A percentile compares a stretch with the other conserved stretches of the same genome.
These are phyloP conservation scores for Chinchilla lanigera DNA, from an alignment of 2,113 vertebrate genomes.

Conservation along the genomic window DNA sequence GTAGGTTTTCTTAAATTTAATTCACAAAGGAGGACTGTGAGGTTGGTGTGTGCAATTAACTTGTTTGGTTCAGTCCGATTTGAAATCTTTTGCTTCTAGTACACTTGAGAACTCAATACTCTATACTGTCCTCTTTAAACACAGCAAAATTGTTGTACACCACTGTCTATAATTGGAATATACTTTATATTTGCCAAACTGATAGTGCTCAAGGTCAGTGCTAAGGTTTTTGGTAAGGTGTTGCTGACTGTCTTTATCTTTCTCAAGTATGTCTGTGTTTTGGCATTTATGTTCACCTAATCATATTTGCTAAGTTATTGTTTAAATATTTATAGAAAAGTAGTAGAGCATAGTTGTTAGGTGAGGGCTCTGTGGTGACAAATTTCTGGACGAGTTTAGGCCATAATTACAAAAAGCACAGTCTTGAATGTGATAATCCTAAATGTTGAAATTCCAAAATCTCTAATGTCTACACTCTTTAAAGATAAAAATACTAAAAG, in stretches of 20 bases:
- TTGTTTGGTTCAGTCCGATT: background rate
- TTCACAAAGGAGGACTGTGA: background rate
- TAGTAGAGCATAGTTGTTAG: background rate
- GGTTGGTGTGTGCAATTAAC: background rate
- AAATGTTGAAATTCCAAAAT: background rate
- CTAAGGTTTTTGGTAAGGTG: background rate
- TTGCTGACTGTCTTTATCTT: slow-evolving; percentile 11
- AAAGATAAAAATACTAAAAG: background rate
- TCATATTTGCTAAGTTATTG: background rate
- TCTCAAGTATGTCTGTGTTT: background rate
- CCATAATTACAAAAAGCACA: background rate
- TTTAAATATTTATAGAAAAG: background rate
- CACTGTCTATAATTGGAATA: background rate
- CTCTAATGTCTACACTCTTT: background rate
- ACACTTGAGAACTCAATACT: background rate
- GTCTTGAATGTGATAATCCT: background rate
- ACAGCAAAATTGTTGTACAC: background rate
- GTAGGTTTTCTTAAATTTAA: background rate
- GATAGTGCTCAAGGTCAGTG: background rate
- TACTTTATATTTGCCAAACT: background rate
- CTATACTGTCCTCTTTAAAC: background rate
- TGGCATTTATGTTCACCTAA: background rate
- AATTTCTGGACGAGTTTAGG: background rate
- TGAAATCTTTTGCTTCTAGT: background rate
- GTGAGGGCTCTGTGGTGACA: background rate